These are phyloP conservation scores for Cepaea nemoralis DNA, from an alignment of 1,140 invertebrate species.

Conservation along the genomic window DNA sequence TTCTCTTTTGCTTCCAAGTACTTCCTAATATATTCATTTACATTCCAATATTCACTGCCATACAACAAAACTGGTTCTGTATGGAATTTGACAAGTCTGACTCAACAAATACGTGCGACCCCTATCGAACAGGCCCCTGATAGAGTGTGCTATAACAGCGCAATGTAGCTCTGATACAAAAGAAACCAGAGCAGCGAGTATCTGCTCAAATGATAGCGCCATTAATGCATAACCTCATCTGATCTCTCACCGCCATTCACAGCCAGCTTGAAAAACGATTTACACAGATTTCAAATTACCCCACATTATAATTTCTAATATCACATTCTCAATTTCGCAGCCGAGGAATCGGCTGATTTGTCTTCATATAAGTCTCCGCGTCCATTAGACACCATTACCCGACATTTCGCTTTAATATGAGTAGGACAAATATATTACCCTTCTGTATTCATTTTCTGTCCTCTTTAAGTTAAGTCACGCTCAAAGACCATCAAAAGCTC, in stretches of 20 bases:
- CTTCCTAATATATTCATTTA: too few species aligned
- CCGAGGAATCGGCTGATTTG: neutral
- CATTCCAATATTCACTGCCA: too few species aligned
- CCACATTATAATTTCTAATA: conserved; percentile 1
- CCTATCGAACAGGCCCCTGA: too few species aligned
- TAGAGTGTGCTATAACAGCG: too few species aligned
- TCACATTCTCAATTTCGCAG: neutral
- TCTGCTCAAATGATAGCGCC: neutral
- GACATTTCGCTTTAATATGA: conserved; percentile 29
- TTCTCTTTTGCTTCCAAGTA: too few species aligned
- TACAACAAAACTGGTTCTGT: too few species aligned
- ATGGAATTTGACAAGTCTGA: too few species aligned
- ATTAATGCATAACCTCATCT: conserved; percentile 14
- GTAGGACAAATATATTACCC: conserved; percentile 23
- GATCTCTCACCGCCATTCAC: neutral
- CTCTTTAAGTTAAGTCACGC: conserved; percentile 27
- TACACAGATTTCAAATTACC: conserved; percentile 23
- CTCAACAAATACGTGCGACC: too few species aligned
- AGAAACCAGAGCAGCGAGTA: too few species aligned
- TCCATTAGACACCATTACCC: conserved; percentile 33
- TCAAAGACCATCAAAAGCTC: conserved; percentile 7
- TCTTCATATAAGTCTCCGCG: neutral
- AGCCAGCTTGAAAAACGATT: neutral
- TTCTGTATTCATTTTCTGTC: neutral
- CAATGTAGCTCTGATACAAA: too few species aligned